These are phyloP conservation scores for Halictus ligatus DNA, from an alignment of 2,888 invertebrate genomes.

Conservation along the genomic window DNA sequence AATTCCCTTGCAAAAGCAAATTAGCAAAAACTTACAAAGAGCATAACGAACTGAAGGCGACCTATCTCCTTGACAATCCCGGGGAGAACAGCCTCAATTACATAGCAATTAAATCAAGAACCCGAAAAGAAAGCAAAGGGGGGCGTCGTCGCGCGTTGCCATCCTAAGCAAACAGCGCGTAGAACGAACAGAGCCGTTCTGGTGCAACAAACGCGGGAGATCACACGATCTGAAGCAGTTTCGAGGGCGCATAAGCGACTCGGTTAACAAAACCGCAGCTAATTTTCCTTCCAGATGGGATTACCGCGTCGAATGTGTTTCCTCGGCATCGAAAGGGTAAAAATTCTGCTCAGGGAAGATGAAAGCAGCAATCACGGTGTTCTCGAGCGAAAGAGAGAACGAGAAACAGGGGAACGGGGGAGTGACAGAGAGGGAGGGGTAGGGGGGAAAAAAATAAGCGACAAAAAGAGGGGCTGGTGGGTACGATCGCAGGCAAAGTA, in stretches of 20 bases:
- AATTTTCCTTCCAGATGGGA: not conserved
- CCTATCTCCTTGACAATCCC: not conserved
- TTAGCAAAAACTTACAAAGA: not conserved
- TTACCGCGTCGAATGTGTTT: not conserved
- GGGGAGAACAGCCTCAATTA: not conserved
- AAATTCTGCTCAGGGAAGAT: not conserved
- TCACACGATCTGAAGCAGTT: not conserved
- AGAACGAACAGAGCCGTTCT: not conserved
- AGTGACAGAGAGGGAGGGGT: not conserved
- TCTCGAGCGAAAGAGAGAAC: not conserved
- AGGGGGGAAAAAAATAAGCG: not conserved
- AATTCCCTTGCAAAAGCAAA: not conserved
- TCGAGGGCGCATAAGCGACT: conserved; percentile 3
- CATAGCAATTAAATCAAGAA: conserved; percentile 1
- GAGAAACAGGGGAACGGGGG: not conserved
- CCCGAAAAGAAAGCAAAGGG: not conserved
- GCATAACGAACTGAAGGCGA: not conserved
- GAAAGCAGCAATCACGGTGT: not conserved
- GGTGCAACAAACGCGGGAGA: not conserved
- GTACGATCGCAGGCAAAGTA: conserved; percentile 34
- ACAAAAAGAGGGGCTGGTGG: not conserved
- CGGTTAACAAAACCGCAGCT: conserved; percentile 3
- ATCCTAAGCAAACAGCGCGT: not conserved
- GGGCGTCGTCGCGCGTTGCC: not conserved
- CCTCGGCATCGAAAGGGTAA: not conserved